Base-by-base conservation (phyloP, 2,888 invertebrate species). In the Griposia aprilina region DNA sequence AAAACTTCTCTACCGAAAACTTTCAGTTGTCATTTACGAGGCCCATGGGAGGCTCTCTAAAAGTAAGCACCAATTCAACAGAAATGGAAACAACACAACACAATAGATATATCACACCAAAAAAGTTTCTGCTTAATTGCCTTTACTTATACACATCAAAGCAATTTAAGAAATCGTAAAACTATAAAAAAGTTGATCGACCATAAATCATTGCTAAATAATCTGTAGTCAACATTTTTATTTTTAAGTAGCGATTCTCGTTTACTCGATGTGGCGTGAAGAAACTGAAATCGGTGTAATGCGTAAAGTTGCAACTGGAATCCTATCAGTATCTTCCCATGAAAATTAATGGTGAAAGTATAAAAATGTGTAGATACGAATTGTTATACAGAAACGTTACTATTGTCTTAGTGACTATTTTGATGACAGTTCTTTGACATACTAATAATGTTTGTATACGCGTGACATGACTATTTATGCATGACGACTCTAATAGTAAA, bases 141-240 rank as follows among this genome's bases (percentile, higher is more conserved):
- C 63, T 48, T 67, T 45, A 50, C 62, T 62, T 62, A 62, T 10
- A 55, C 68, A 73, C n/a, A 57, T n/a, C 10, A 20, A 79, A 79
- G 23, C 13, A 50, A 17, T 36, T 70, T 48, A 30, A 55, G 30
- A 85, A 76, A 71, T 50, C 69, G 65, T 82, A 70, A 84, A 69
- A 77, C 66, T 50, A 80, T 65, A 67, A 80, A 81, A 77, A 81
- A 70, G 30, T 65, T 66, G 41, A n/a, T 60, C 45, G 26, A 65
- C 57, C 50, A 82, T 89, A 86, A 82, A 84, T 84, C 82, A 81
- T 74, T 65, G 48, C 63, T 60, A 84, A 84, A 85, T 76, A 81
- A 80, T 79, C 77, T 76, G 67, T 52, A 59, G 48, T 73, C 65
- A 83, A 85, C 78, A 76, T 72, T 80, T 86, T 86, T 84, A 85